Base-by-base conservation (phyloP, 1,140 invertebrate genomes). In the Bactericera cockerelli region DNA sequence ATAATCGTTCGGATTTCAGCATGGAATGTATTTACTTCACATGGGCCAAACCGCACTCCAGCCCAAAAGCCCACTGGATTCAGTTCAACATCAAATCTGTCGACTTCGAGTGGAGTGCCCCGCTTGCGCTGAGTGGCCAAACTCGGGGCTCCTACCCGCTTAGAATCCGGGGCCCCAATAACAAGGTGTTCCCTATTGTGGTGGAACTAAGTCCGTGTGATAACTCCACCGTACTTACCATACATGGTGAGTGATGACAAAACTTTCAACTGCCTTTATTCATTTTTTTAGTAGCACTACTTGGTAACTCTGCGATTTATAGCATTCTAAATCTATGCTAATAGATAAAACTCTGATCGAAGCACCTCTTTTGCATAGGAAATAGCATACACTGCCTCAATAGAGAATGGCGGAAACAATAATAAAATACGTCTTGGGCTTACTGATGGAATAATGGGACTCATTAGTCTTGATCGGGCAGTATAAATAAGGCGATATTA, bases 1-100 rank as follows among this genome's bases (percentile, higher is more conserved):
- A n/a, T n/a, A n/a, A n/a, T 49, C 19, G n/a, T n/a, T 49, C 22
- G 6, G 42, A 19, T 22, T 49, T 22, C 42, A 49, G 42, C 22
- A 19, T 49, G 22, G 42, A 49, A 49, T 49, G 42, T n/a, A 16
- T 49, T n/a, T 22, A 16, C 42, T 49, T 19, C 19, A 10, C 42
- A 4, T 49, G 42, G 42, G 6, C 19, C 42, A 49, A 22, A 8
- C 6, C 4, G 6, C n/a, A n/a, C n/a, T n/a, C 42, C n/a, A 49
- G 22, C 22, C n/a, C 22, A 8, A 49, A 49, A 4, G 8, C n/a
- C 6, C 22, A 49, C 42, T 19, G 22, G 22, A 6, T 49, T 16
- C 4, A 49, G 19, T 49, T 49, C 42, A 49, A 49, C 22, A 49
- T 49, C 22, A 49, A 49, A 49, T 49, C 42, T 49, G 42, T n/a